Conservation (phyloP, 2,888 invertebrate genomes). For the Nephrotoma flavescens region DNA sequence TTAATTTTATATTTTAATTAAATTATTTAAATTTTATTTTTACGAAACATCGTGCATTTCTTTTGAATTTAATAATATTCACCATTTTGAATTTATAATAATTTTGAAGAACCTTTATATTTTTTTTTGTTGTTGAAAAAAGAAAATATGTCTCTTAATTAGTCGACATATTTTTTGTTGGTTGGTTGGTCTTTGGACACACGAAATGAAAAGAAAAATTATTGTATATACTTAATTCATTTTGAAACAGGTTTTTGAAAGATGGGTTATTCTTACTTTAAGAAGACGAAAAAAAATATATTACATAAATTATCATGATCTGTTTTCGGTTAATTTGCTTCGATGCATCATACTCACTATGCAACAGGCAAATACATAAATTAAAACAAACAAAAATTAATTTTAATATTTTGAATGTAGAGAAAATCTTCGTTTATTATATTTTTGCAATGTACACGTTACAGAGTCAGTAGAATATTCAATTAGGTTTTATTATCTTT, state of each 20-base stretch:
- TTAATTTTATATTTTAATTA: not conserved
- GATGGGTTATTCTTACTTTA: not conserved
- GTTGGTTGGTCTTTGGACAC: not conserved
- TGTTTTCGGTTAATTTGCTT: not conserved
- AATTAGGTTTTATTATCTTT: too few relatives aligned
- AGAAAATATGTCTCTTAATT: not conserved
- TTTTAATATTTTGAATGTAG: not conserved
- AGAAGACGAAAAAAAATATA: not conserved
- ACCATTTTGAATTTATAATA: not conserved
- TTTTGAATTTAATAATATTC: not conserved
- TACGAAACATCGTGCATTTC: not conserved
- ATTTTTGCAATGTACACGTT: too few relatives aligned
- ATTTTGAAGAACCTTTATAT: not conserved
- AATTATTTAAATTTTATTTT: not conserved
- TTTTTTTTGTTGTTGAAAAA: not conserved
- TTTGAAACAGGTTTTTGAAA: not conserved
- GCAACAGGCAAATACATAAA: not conserved
- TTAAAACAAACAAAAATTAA: not conserved
- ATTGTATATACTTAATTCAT: not conserved
- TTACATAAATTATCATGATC: not conserved
- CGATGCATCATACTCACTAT: not conserved
- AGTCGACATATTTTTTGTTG: not conserved
- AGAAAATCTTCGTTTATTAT: not conserved
- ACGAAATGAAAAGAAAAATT: not conserved
- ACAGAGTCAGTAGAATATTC: too few relatives aligned